These are phyloP conservation scores for Nicator chloris DNA, from an alignment of 2,113 vertebrate genomes.

Conservation along the genomic window DNA sequence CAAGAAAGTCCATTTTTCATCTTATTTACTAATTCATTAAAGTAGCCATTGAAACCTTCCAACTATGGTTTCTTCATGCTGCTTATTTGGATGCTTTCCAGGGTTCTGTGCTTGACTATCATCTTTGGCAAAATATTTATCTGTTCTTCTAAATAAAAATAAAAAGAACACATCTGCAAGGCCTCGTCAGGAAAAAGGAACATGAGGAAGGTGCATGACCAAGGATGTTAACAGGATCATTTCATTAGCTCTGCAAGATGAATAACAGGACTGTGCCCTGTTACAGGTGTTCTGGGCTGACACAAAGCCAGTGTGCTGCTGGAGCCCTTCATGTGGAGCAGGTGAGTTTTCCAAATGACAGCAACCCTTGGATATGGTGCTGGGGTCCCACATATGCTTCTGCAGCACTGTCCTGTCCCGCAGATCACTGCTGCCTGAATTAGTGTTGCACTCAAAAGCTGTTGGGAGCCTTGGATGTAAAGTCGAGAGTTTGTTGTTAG, in stretches of 20 bases:
- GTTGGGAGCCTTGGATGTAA: not conserved
- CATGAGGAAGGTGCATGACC: not conserved
- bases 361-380: not conserved
- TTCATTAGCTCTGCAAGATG: not conserved
- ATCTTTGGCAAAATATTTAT: not conserved
- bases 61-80: not conserved
- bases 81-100: not conserved
- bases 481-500: not conserved
- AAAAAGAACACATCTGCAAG: not conserved
- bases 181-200: not conserved
- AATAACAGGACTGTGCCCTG: not conserved
- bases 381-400: not conserved
- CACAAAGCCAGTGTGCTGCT: not conserved
- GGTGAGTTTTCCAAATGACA: not conserved
- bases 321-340: not conserved
- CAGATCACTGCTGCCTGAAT: not conserved
- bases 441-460: not conserved
- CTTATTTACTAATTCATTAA: not conserved
- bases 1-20: not conserved
- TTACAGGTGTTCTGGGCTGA: not conserved
- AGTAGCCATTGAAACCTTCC: not conserved
- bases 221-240: not conserved
- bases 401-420: not conserved
- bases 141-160: not conserved
- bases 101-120: not conserved